phyloP scores from a whole-genome alignment of 1,140 invertebrate genomes.

The Anagrus nilaparvatae region DNA sequence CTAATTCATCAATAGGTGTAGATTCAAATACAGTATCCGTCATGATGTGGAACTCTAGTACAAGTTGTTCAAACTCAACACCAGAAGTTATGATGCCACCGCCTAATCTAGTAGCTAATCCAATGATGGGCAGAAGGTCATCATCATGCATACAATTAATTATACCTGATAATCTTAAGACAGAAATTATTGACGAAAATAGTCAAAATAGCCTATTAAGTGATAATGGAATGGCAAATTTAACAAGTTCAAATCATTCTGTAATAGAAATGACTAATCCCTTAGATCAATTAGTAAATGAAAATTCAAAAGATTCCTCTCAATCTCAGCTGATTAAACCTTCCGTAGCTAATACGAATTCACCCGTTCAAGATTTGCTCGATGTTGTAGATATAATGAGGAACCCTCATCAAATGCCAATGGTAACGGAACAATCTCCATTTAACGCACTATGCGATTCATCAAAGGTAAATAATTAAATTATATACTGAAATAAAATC shows the following conservation, averaged over 20 bases:
- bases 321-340: conserved; percentile 26
- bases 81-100: conserved; percentile 40
- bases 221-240: conserved; percentile 40
- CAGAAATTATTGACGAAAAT: conserved; percentile 59
- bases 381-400: conserved; percentile 37
- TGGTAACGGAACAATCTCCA: conserved; percentile 27
- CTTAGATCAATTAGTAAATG: conserved; percentile 32
- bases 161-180: conserved; percentile 48
- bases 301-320: conserved; percentile 29
- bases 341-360: conserved; percentile 20
- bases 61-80: conserved; percentile 18
- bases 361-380: conserved; percentile 33
- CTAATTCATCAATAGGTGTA: no score
- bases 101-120: conserved; percentile 29
- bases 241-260: conserved; percentile 22
- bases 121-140: conserved; percentile 28
- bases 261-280: conserved; percentile 24
- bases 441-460: conserved; percentile 33
- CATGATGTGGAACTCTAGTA: conserved; percentile 34
- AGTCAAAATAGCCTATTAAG: conserved; percentile 50
- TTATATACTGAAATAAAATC: not conserved
- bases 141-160: conserved; percentile 39
- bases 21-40: no score
- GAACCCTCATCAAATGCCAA: conserved; percentile 30
- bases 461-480: conserved; percentile 20